Base-by-base conservation (phyloP, 2,888 invertebrate genomes). In the Eristalis intricaria region DNA sequence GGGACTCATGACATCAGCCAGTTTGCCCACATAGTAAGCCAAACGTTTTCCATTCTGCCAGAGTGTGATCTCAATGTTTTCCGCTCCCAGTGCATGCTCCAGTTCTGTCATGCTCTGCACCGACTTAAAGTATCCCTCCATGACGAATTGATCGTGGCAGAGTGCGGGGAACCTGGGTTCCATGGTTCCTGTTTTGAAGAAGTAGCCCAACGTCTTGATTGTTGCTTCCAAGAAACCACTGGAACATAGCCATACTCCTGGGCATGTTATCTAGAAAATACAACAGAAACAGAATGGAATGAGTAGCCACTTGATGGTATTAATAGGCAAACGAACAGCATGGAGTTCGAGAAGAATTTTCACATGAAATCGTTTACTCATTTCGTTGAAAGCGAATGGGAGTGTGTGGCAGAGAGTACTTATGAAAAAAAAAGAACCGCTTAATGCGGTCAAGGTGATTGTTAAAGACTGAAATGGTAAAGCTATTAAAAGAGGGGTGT, bases 161-260 rank as follows among this genome's bases (percentile, higher is more conserved):
- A 93, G 90, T 78, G 93, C 89, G 0, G 93, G 93, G 82, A 93
- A 93, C 22, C 90, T 91, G 0, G 93, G 92, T 63, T 92, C 91
- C 91, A 92, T 91, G 10, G 92, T 90, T 5, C 91, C 91, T 0
- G 93, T 92, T 40, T 92, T 91, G 74, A 93, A 92, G 77, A 91
- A 92, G 70, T 93, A 93, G 15, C 93, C 93, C 56, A 93, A 82
- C 0, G 91, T 90, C 74, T 92, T 92, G 2, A 93, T 87, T n/a
- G 92, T 93, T 1, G 90, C 90, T 89, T 93, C 93, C 79, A 93
- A 80, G 77, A 90, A 91, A 38, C 93, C 92, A 89, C 91, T 91
- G 11, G 91, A 91, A 77, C 93, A 93, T 0, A 93, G 89, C 92
- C 93, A 93, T 40, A 93, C 93, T 1, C 93, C 93, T 0, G 93